These are phyloP conservation scores for Equus przewalskii DNA, from an alignment of 2,113 vertebrate species.

Conservation along the genomic window DNA sequence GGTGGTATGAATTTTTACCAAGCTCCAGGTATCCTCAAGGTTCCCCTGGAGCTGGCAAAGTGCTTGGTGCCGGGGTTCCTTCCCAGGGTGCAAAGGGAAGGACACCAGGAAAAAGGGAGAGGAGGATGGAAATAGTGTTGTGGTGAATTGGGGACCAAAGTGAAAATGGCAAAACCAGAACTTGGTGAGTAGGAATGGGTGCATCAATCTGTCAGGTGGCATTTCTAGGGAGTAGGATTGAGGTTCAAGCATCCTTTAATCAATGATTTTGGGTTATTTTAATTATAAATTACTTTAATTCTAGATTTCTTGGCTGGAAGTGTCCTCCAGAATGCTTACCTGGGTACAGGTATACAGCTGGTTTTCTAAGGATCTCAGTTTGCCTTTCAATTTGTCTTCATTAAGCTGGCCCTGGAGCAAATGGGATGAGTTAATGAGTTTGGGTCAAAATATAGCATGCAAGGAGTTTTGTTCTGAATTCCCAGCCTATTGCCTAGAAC, in stretches of 20 bases:
- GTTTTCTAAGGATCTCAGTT: constrained; percentile 93
- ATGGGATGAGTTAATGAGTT: constrained; percentile 53
- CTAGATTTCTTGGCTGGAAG: not conserved
- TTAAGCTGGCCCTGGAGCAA: constrained; percentile 92
- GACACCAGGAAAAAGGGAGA: not conserved
- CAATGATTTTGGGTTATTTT: not conserved
- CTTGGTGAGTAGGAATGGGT: not conserved
- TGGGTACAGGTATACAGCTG: constrained; percentile 94
- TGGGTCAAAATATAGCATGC: not conserved
- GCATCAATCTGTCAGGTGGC: not conserved
- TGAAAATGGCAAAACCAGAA: not conserved
- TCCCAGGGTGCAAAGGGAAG: not conserved
- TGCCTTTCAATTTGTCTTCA: constrained; percentile 94
- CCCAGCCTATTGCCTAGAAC: not conserved
- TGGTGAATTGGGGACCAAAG: not conserved
- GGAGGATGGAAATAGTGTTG: not conserved
- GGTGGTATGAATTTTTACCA: not conserved
- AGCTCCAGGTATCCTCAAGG: not conserved
- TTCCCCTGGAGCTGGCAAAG: not conserved
- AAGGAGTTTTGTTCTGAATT: not conserved
- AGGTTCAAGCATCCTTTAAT: not conserved
- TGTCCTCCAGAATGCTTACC: constrained; percentile 87
- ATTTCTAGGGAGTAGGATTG: not conserved
- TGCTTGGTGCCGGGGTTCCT: not conserved
- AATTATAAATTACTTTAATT: not conserved